Evolutionary conservation across 2,888 invertebrate species (phyloP), one percentile per base, ranked within the genome.

Genomic region (Lepas anatifera): DNA sequence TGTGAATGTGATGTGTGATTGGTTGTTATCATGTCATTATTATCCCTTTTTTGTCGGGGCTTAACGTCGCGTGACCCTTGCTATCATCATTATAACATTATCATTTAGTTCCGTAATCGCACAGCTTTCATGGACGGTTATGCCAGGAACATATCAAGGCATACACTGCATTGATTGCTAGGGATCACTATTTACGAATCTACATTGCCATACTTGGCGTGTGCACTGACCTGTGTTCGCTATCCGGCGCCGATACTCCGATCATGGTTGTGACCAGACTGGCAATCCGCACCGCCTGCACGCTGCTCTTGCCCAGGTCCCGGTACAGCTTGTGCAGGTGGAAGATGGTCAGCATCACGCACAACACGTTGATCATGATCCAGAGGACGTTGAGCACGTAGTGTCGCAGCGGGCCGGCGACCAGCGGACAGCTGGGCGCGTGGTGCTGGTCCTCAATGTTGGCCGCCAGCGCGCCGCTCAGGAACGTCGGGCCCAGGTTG

Each of bases 301-400:
- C 87, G 82, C 89, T 89, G 77, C 89, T 89, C 82, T 89, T 89
- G 71, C 89, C 89, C 72, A 90, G 84, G 79, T 90, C 90, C 74
- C 89, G 83, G 81, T 91, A 90, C 74, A 94, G 85, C 78, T 81
- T 81, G 73, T 87, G 84, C 76, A 94, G 85, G 80, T 92, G 92
- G 81, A 90, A 89, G 73, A 90, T 85, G 70, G 93, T 92, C 73
- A 93, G 84, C 68, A 87, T 85, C 69, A 93, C 88, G 81, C 93
- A 93, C 76, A 92, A 88, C 72, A 91, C 85, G 81, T 94, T 90
- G 77, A 93, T 90, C 74, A 89, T 86, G 76, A 93, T 92, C 94
- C 93, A 94, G 52, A 94, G 84, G 69, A 91, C 89, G 81, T 93
- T 93, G 75, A 94, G 87, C 72, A 94, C 90, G 81, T 93, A 92